Conservation (phyloP, 2,888 invertebrate genomes). For the Timandra comae region DNA sequence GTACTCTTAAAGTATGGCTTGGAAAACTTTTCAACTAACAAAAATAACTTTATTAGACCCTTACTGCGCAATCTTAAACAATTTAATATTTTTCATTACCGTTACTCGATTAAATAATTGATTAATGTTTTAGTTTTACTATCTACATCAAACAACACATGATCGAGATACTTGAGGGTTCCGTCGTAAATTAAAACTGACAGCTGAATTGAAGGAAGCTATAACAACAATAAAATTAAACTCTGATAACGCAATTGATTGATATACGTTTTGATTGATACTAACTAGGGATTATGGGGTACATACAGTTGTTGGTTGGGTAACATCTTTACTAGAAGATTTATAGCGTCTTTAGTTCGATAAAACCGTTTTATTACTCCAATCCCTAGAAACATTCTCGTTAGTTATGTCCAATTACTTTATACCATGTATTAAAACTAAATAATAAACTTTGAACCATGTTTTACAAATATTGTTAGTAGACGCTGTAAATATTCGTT, state of each 20-base stretch:
- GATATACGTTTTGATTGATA: constrained; percentile 15
- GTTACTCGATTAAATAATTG: constrained; percentile 24
- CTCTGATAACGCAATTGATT: constrained; percentile 39
- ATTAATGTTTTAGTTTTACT: constrained; percentile 43
- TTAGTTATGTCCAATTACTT: not conserved
- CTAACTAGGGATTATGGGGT: constrained; percentile 2
- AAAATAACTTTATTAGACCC: too few relatives aligned
- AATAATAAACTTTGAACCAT: not conserved
- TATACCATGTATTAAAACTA: too few relatives aligned
- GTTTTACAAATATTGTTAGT: not conserved
- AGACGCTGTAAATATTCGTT: not conserved
- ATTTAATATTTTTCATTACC: too few relatives aligned
- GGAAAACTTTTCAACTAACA: too few relatives aligned
- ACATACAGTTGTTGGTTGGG: not conserved
- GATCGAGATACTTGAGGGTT: constrained; percentile 9
- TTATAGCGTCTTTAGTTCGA: not conserved
- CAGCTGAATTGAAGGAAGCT: constrained; percentile 30
- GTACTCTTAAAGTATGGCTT: too few relatives aligned
- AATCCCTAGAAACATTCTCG: not conserved
- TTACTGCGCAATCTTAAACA: too few relatives aligned
- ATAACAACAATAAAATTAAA: constrained; percentile 39
- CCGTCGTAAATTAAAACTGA: constrained; percentile 19
- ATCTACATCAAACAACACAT: constrained; percentile 25
- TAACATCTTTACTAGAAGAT: not conserved
- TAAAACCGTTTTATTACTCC: not conserved